These are phyloP conservation scores for Ariopsis seemanni DNA, from an alignment of 2,113 vertebrate species.

Conservation along the genomic window DNA sequence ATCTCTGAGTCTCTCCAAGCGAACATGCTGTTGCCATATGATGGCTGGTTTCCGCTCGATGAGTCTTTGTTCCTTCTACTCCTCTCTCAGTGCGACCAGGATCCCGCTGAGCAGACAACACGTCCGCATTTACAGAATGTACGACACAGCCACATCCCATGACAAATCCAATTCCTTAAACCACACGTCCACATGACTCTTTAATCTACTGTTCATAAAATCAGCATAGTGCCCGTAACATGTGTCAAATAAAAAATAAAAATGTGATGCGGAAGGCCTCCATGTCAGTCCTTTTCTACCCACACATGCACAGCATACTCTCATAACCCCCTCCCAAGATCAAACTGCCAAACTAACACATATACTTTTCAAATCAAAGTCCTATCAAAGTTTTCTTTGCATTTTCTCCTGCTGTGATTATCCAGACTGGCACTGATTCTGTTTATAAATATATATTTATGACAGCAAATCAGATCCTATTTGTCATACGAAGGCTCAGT, in stretches of 20 bases:
- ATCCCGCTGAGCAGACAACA: conserved; percentile 34
- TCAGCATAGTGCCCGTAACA: neutral
- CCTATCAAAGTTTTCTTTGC: conserved; percentile 43
- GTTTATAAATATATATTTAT: conserved; percentile 15
- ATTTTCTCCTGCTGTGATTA: conserved; percentile 42
- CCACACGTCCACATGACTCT: conserved; percentile 10
- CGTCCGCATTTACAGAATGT: conserved; percentile 21
- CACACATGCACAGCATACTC: conserved; percentile 31
- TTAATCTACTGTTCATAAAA: conserved; percentile 22
- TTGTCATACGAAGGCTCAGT: conserved; percentile 41
- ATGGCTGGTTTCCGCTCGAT: conserved; percentile 32
- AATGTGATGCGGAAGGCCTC: conserved; percentile 9
- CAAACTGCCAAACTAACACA: conserved; percentile 49
- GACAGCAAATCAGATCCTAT: conserved; percentile 44
- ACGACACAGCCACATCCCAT: conserved; percentile 22
- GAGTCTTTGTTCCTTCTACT: conserved; percentile 47
- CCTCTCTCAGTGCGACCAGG: conserved; percentile 10
- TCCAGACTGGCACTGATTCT: conserved; percentile 35
- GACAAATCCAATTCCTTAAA: conserved; percentile 36
- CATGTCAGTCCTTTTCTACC: neutral
- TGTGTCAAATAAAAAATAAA: conserved; percentile 30
- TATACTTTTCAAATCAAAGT: conserved; percentile 48
- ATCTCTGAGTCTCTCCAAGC: conserved; percentile 44
- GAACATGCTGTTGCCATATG: conserved; percentile 36
- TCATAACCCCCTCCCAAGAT: conserved; percentile 13